Percentiles rank a stretch among this genome's conserved stretches.
These are phyloP conservation scores for Molanna angustata DNA, from an alignment of 2,888 invertebrate genomes.

Conservation along the genomic window DNA sequence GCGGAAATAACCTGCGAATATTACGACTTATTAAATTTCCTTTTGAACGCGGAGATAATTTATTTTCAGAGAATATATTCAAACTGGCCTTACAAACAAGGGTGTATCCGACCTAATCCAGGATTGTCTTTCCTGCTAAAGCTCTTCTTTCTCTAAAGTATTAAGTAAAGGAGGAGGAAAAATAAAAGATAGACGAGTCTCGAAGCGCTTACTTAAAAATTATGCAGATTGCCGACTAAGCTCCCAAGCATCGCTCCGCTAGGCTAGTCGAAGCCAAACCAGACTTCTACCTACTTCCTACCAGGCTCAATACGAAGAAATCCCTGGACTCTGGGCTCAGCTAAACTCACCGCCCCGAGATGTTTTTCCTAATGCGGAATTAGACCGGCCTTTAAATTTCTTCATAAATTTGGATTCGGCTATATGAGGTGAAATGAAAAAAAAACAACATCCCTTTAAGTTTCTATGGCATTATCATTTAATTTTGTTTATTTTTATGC, in stretches of 20 bases:
- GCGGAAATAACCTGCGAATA: too few species aligned
- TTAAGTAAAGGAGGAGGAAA: conserved; percentile 9
- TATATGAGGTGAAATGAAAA: too few species aligned
- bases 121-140: conserved; percentile 23
- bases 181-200: conserved; percentile 17
- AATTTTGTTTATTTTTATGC: too few species aligned
- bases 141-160: conserved; percentile 22
- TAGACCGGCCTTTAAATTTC: too few species aligned
- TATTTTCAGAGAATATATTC: conserved; percentile 13
- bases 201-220: conserved; percentile 28
- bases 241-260: not conserved
- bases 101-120: conserved; percentile 21
- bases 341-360: too few species aligned
- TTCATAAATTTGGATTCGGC: too few species aligned
- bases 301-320: not conserved
- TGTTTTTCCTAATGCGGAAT: too few species aligned
- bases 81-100: conserved; percentile 18
- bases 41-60: not conserved
- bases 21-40: too few species aligned
- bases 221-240: conserved; percentile 29
- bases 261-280: not conserved
- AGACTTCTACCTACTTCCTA: not conserved
- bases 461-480: too few species aligned
- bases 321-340: not conserved
- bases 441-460: too few species aligned